Evolutionary conservation across 2,888 invertebrate genomes (phyloP).

Genomic region (Hemaris fuciformis): DNA sequence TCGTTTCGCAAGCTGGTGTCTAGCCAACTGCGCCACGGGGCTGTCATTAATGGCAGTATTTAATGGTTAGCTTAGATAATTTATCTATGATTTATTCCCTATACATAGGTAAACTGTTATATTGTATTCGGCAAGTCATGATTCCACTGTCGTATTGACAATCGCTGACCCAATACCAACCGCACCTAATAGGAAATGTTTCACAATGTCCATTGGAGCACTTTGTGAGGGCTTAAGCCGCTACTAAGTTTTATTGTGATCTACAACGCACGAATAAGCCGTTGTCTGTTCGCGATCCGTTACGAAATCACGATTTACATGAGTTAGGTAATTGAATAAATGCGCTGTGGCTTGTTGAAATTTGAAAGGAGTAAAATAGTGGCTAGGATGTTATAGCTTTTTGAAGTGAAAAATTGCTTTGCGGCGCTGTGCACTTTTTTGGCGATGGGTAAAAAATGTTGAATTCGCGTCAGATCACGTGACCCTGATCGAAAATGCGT

Average conservation of each 20-base stretch:
- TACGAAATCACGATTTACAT: not conserved
- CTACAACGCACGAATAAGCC: not conserved
- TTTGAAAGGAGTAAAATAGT: no score
- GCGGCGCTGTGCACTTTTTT: no score
- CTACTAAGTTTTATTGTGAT: not conserved
- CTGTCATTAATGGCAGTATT: no score
- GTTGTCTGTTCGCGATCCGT: not conserved
- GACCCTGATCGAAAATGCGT: no score
- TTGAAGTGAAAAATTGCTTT: no score
- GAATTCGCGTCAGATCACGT: no score
- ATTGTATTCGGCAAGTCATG: not conserved
- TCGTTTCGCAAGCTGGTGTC: no score
- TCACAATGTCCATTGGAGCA: not conserved
- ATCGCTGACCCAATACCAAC: not conserved
- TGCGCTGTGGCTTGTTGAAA: no score
- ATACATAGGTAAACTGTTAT: not conserved
- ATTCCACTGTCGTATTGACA: not conserved
- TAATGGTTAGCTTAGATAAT: no score
- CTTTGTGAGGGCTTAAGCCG: not conserved
- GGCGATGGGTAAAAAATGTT: no score
- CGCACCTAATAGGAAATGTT: slow-evolving; percentile 1
- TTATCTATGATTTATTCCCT: not conserved
- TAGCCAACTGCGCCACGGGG: no score
- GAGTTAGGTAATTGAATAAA: not conserved
- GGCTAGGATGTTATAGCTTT: not conserved